Evolutionary conservation across 2,113 vertebrate genomes (phyloP), one percentile per base, ranked within the genome.

Genomic region (Ammospiza caudacuta): DNA sequence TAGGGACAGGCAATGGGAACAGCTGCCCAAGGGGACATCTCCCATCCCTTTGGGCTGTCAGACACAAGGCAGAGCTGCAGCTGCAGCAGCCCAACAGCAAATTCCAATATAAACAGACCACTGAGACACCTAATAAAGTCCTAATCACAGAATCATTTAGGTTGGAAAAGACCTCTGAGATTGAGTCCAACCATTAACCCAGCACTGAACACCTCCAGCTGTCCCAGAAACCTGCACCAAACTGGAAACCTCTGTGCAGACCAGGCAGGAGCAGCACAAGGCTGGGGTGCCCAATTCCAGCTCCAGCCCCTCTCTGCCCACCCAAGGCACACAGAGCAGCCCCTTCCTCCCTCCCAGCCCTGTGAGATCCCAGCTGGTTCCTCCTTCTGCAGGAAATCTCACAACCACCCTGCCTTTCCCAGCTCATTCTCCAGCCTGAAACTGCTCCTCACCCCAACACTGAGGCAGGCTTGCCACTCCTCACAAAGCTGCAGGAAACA

Each of bases 111-210:
- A 29, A 89, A 80, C 23, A 13, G 37, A 37, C 41, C 55, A 49
- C 35, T 15, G 51, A 78, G 24, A n/a, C 5, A n/a, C 27, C 16
- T 0, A 43, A 61, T 5, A 0, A 51, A 63, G 4, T 58, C 57
- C 67, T 17, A 3, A 25, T 5, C 35, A 55, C 0, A 57, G 21
- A 49, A 63, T 17, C 31, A 33, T 17, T 83, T 1, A 41, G 55
- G 21, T 2, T 62, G 47, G 55, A 16, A 69, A 76, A 35, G 21
- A 41, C 13, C 55, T 35, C 63, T 35, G 63, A 55, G 62, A 41
- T 11, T 0, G 0, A 83, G 49, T 2, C 49, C 54, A n/a, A 25
- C 35, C 33, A 29, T 6, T 5, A 46, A 44, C 29, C 79, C 55
- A 77, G 63, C 72, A 69, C 47, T 43, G 55, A 41, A 29, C 33